Evolutionary conservation across 1,140 invertebrate species (phyloP).

Genomic region (Drosophila pruinosa): DNA sequence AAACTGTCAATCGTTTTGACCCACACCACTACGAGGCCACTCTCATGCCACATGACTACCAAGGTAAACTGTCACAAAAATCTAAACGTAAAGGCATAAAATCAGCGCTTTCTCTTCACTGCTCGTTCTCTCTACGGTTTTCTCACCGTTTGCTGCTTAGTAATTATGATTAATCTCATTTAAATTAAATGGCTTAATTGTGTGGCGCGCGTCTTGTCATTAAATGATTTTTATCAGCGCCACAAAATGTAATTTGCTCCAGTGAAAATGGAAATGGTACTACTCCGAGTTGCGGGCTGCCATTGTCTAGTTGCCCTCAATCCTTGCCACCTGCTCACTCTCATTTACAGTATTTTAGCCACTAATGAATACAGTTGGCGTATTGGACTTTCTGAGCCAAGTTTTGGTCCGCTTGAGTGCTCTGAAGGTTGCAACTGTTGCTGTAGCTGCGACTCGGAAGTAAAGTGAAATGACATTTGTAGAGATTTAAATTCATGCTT

Average conservation of each 20-base stretch:
- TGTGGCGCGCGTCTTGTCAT: constrained; percentile 68
- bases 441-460: constrained; percentile 17
- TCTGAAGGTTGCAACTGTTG: constrained; percentile 14
- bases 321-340: neutral
- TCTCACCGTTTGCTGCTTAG: constrained; percentile 49
- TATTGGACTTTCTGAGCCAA: neutral
- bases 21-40: no score
- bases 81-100: constrained; percentile 23
- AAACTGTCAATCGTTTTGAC: constrained; percentile 7
- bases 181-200: constrained; percentile 81
- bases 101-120: neutral
- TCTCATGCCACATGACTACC: neutral
- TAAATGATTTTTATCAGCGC: constrained; percentile 79
- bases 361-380: constrained; percentile 38
- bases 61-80: constrained; percentile 19
- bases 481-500: constrained; percentile 73
- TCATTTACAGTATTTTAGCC: constrained; percentile 11
- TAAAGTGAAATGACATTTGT: constrained; percentile 63
- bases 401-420: neutral
- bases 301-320: constrained; percentile 30
- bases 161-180: constrained; percentile 82
- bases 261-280: constrained; percentile 1
- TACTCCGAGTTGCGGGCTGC: constrained; percentile 19
- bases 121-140: neutral
- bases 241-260: constrained; percentile 64